These are phyloP conservation scores for Loxodonta africana DNA, from an alignment of 2,113 vertebrate genomes.

Conservation along the genomic window DNA sequence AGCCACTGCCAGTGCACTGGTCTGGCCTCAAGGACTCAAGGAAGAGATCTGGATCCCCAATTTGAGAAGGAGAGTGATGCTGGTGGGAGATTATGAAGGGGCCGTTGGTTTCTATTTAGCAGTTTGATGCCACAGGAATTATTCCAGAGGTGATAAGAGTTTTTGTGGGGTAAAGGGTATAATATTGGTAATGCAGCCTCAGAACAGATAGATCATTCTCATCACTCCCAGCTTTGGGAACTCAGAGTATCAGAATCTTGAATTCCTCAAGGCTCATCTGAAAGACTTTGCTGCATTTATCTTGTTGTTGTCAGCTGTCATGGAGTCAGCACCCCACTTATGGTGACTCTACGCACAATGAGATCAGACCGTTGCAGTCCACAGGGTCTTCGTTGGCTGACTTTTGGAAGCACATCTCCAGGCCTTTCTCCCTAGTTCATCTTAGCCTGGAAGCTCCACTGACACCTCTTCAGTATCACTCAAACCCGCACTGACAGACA, in stretches of 20 bases:
- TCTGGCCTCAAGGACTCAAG: neutral
- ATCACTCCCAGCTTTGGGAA: neutral
- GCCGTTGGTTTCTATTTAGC: neutral
- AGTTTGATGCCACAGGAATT: neutral
- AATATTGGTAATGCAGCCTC: neutral
- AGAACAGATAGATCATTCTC: neutral
- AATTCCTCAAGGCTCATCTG: neutral
- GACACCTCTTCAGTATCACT: neutral
- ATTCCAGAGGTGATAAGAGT: neutral
- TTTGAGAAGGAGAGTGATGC: neutral
- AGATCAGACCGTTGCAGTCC: neutral
- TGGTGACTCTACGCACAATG: neutral
- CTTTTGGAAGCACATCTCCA: neutral
- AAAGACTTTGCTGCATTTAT: neutral
- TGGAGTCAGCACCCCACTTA: neutral
- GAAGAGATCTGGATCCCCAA: too few relatives aligned
- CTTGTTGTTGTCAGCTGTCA: neutral
- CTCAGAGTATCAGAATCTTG: neutral
- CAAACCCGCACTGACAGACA: neutral
- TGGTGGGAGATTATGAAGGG: neutral
- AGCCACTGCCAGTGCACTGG: rapidly evolving
- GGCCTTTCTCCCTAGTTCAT: neutral
- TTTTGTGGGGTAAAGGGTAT: neutral
- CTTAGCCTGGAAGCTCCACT: neutral
- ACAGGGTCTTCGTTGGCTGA: neutral